Evolutionary conservation across 2,888 invertebrate species (phyloP).

Genomic region (Empis livida): DNA sequence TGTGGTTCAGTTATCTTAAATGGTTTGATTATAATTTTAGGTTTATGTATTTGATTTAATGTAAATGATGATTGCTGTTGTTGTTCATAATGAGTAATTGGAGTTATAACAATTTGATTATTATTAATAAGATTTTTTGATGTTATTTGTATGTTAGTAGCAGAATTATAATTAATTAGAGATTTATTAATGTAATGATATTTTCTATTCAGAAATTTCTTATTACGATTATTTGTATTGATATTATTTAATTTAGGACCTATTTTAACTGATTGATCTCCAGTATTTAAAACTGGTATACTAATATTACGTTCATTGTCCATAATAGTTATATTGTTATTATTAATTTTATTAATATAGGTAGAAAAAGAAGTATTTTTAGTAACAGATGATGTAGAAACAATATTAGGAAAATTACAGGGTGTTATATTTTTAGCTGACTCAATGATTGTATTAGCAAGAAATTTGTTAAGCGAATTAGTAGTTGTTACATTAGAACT

Average conservation of each 20-base stretch:
- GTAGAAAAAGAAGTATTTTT: background rate
- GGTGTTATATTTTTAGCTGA: background rate
- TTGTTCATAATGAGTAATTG: conserved; percentile 6
- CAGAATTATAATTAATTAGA: conserved; percentile 5
- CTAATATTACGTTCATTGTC: conserved; percentile 12
- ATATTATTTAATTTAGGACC: too few species aligned
- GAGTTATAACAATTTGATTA: background rate
- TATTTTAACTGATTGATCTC: too few species aligned
- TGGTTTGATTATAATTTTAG: conserved; percentile 36
- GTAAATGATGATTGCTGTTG: conserved; percentile 14
- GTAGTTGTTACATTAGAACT: conserved; percentile 15
- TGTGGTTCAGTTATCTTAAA: conserved; percentile 36
- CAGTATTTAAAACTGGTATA: conserved; percentile 5
- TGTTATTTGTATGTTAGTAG: too few species aligned
- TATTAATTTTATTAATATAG: background rate
- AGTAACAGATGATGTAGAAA: background rate
- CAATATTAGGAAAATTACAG: background rate
- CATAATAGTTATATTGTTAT: background rate
- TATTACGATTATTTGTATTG: too few species aligned
- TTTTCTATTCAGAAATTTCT: too few species aligned
- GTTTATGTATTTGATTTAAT: conserved; percentile 19
- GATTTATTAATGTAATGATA: too few species aligned
- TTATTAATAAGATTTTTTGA: too few species aligned
- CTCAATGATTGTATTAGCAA: conserved; percentile 22
- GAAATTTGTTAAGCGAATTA: conserved; percentile 36